Evolutionary conservation across 2,888 invertebrate species (phyloP), one percentile per base, ranked within the genome.

Genomic region (Perithous albicinctus): DNA sequence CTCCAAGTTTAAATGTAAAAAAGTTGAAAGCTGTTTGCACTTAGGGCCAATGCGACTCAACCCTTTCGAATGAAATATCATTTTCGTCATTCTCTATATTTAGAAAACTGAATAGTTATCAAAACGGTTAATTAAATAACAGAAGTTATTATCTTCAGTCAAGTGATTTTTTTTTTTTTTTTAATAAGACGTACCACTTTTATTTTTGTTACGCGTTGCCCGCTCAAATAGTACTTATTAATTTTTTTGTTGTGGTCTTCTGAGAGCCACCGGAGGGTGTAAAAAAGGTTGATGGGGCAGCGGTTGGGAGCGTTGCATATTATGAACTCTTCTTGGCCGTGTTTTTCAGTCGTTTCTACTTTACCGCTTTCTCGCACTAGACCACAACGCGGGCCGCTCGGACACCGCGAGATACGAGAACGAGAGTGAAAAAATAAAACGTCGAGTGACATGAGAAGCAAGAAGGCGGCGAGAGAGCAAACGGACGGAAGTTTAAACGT

Each of bases 291-390:
- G 69, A 73, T 69, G 29, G n/a, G n/a, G 56, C 72, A 7, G 46
- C 66, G 78, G 70, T 75, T 12, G 32, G 59, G 35, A 54, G 84
- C 73, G 77, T 77, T 84, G 86, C 85, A 87, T 84, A 86, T 88
- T 88, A 89, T 87, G 88, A 86, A 87, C 89, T 87, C 84, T 86
- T 84, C 87, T 86, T 88, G 87, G 85, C 86, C 84, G 84, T 86
- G 86, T 69, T 38, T 82, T 76, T 88, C 85, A 84, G 85, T 80
- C 85, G 85, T 88, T 87, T 86, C 85, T 88, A 89, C 87, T 89
- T 89, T 86, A 85, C 82, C 87, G 84, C 88, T 84, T 87, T 85
- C 84, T 80, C 82, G 59, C 66, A 75, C 67, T 51, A 38, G 48
- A 46, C 64, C 41, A 10, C 51, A 48, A 43, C 64, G n/a, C n/a